phyloP scores from a whole-genome alignment of 1,140 invertebrate genomes.

The Trissolcus basalis region DNA sequence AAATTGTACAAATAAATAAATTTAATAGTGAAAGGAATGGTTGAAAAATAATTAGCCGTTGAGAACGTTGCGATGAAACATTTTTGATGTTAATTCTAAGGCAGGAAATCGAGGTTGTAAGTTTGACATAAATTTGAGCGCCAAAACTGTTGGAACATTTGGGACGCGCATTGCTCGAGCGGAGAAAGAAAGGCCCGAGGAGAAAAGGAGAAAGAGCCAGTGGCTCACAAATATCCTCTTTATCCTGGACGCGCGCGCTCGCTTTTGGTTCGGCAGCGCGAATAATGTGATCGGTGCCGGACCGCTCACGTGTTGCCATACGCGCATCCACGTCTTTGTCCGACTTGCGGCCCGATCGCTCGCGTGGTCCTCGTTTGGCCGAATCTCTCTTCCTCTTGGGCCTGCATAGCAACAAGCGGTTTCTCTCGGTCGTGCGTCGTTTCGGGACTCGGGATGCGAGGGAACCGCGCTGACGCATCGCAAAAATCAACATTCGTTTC shows the following conservation, averaged over 20 bases:
- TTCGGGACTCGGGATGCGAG: conserved; percentile 26
- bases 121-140: conserved; percentile 1
- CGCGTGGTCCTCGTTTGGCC: conserved; percentile 1
- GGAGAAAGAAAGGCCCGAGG: conserved; percentile 10
- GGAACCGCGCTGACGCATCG: conserved; percentile 26
- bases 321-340: conserved; percentile 7
- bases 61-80: too few relatives aligned
- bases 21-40: too few relatives aligned
- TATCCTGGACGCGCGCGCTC: conserved; percentile 33
- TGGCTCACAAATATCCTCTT: conserved; percentile 20
- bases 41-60: too few relatives aligned
- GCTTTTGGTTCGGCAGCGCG: conserved; percentile 26
- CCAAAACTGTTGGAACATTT: neutral
- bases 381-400: conserved; percentile 41
- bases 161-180: conserved; percentile 7
- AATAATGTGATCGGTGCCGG: conserved; percentile 34
- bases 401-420: conserved; percentile 47
- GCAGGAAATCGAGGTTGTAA: neutral
- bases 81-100: neutral
- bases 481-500: conserved; percentile 13
- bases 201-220: conserved; percentile 14
- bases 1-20: too few relatives aligned
- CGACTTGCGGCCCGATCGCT: neutral
- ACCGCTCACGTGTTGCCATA: conserved; percentile 34
- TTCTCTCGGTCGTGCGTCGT: conserved; percentile 44